Evolutionary conservation across 2,888 invertebrate genomes (phyloP).

Genomic region (Eristalis pertinax): DNA sequence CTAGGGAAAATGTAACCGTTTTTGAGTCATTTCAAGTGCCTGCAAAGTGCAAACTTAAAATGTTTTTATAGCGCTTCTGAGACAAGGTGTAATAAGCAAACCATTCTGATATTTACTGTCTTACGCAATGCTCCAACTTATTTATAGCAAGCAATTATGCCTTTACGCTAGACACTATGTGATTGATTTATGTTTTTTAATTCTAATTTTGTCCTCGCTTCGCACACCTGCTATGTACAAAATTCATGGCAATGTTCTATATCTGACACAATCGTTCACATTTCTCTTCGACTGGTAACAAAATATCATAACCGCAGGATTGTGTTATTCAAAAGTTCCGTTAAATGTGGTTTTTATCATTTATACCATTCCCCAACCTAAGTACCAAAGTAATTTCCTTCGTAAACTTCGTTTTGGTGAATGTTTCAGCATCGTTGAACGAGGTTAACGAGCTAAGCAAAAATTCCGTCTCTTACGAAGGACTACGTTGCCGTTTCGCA

Average conservation of each 20-base stretch:
- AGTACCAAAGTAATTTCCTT: slow-evolving; percentile 67
- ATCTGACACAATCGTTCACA: slow-evolving; percentile 27
- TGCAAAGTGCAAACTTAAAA: too few species aligned
- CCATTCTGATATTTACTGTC: too few species aligned
- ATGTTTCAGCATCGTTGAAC: slow-evolving; percentile 37
- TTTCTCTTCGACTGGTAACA: slow-evolving; percentile 16
- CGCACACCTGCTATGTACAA: neutral
- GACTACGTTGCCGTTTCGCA: neutral
- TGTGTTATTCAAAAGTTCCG: slow-evolving; percentile 67
- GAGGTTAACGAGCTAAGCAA: slow-evolving; percentile 59
- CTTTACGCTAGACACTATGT: too few species aligned
- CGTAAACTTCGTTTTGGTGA: slow-evolving; percentile 52
- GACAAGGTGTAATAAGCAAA: too few species aligned
- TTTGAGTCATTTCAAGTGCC: too few species aligned
- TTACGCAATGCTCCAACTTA: too few species aligned
- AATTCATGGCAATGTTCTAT: slow-evolving; percentile 6
- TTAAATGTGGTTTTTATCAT: slow-evolving; percentile 69
- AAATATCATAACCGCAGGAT: slow-evolving; percentile 42
- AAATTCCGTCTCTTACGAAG: neutral
- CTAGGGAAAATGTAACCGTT: too few species aligned
- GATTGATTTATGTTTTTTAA: too few species aligned
- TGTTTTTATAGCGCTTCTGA: too few species aligned
- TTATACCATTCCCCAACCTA: slow-evolving; percentile 39
- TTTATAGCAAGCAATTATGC: too few species aligned
- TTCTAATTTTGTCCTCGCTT: neutral